A percentile compares a stretch with the other conserved stretches of the same genome.
These are phyloP conservation scores for Macroramphosus scolopax DNA, from an alignment of 2,797 vertebrate genomes.

Conservation along the genomic window DNA sequence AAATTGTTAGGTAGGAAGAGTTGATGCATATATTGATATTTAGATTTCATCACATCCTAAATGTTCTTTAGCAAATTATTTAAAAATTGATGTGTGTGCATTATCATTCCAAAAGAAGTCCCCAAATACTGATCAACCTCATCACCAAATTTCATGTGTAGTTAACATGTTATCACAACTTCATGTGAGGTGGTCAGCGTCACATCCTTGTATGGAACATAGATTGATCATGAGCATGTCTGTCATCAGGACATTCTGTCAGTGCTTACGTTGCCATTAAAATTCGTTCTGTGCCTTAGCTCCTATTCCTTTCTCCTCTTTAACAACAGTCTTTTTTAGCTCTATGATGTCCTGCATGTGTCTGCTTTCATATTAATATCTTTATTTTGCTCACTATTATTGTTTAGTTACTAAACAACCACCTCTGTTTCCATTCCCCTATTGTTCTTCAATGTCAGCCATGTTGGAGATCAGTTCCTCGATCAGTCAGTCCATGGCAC, in stretches of 20 bases:
- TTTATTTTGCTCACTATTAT: too few species aligned
- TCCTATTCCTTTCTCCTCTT: conserved; percentile 5
- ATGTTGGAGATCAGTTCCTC: conserved; percentile 81
- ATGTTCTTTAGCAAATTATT: too few species aligned
- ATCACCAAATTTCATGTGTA: too few species aligned
- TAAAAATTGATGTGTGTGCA: too few species aligned
- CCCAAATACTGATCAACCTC: neutral
- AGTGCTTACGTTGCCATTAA: neutral
- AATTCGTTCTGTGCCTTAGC: neutral
- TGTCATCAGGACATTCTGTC: conserved; percentile 8
- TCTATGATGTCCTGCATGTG: neutral
- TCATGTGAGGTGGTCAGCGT: too few species aligned
- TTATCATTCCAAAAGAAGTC: too few species aligned
- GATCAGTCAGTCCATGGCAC: conserved; percentile 80
- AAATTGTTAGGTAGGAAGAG: neutral
- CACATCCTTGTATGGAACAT: too few species aligned
- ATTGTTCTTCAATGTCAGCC: conserved; percentile 63
- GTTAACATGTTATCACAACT: too few species aligned
- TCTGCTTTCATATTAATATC: neutral
- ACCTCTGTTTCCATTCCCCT: conserved; percentile 4
- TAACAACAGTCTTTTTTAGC: conserved; percentile 1
- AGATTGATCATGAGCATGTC: too few species aligned
- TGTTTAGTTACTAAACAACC: too few species aligned
- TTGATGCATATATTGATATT: neutral
- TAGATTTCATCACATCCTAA: neutral